Evolutionary conservation across 2,888 invertebrate species (phyloP).

Genomic region (Drosophila putrida): DNA sequence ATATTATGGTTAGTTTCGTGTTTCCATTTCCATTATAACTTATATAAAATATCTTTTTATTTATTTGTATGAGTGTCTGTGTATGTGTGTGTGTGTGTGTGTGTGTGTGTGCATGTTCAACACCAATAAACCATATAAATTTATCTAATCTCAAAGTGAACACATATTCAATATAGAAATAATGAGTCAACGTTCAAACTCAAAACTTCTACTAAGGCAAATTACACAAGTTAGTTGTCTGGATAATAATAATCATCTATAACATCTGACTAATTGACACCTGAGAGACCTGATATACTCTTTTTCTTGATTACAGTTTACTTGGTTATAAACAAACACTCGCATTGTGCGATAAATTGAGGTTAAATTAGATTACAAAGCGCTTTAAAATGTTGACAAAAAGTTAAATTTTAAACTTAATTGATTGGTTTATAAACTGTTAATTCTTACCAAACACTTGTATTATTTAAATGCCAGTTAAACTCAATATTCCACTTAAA

Average conservation of each 20-base stretch:
- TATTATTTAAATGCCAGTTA: not conserved
- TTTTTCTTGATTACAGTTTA: not conserved
- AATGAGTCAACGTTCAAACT: constrained; percentile 43
- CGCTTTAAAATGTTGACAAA: not conserved
- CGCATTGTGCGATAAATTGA: constrained; percentile 29
- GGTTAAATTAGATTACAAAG: constrained; percentile 32
- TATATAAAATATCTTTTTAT: constrained; percentile 5
- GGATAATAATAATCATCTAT: constrained; percentile 13
- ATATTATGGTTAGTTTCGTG: constrained; percentile 32
- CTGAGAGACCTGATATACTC: not conserved
- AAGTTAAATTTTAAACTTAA: not conserved
- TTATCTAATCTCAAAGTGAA: constrained; percentile 50
- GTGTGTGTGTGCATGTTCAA: constrained; percentile 19
- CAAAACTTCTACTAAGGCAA: not conserved
- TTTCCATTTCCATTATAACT: constrained; percentile 36
- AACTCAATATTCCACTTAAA: not conserved
- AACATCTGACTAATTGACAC: constrained; percentile 8
- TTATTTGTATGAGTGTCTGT: constrained; percentile 5
- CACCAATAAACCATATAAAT: constrained; percentile 27
- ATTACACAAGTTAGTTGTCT: constrained; percentile 19
- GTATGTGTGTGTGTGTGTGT: constrained; percentile 21
- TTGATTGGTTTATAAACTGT: not conserved
- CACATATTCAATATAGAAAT: not conserved
- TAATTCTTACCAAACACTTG: constrained; percentile 24
- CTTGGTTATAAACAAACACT: constrained; percentile 26